A percentile compares a stretch with the other conserved stretches of the same genome.
phyloP scores from a whole-genome alignment of 2,888 invertebrate genomes.

The Drosophila robusta region DNA sequence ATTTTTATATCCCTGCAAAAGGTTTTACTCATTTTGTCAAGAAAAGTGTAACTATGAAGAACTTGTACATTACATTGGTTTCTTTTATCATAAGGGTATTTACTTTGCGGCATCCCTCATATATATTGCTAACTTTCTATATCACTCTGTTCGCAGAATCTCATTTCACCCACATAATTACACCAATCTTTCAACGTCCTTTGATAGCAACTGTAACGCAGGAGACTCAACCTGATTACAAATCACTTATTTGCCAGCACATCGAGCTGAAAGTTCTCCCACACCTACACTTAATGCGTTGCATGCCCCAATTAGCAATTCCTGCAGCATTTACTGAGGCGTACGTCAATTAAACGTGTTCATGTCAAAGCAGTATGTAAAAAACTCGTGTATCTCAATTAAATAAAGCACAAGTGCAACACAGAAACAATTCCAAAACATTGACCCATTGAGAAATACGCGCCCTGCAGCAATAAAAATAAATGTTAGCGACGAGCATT shows the following conservation, averaged over 20 bases:
- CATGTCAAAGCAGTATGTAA: slow-evolving; percentile 14
- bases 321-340: slow-evolving; percentile 32
- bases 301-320: slow-evolving; percentile 36
- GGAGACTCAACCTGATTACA: slow-evolving; percentile 5
- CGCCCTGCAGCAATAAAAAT: slow-evolving; percentile 25
- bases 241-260: slow-evolving; percentile 4
- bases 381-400: slow-evolving; percentile 42
- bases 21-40: background rate
- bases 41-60: background rate
- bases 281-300: slow-evolving; percentile 11
- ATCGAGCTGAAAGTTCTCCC: slow-evolving; percentile 15
- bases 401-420: slow-evolving; percentile 21
- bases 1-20: background rate
- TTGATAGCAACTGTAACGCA: slow-evolving; percentile 1
- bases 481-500: slow-evolving; percentile 29
- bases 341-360: slow-evolving; percentile 27
- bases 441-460: slow-evolving; percentile 48
- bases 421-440: slow-evolving; percentile 39
- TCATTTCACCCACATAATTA: background rate
- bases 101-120: background rate
- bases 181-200: background rate
- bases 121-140: background rate
- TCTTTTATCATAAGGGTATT: background rate
- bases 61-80: no score
- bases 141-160: background rate